Percentiles rank a stretch among this genome's conserved stretches.
Evolutionary conservation across 2,113 vertebrate species (phyloP).

Genomic region (Elachura formosa): DNA sequence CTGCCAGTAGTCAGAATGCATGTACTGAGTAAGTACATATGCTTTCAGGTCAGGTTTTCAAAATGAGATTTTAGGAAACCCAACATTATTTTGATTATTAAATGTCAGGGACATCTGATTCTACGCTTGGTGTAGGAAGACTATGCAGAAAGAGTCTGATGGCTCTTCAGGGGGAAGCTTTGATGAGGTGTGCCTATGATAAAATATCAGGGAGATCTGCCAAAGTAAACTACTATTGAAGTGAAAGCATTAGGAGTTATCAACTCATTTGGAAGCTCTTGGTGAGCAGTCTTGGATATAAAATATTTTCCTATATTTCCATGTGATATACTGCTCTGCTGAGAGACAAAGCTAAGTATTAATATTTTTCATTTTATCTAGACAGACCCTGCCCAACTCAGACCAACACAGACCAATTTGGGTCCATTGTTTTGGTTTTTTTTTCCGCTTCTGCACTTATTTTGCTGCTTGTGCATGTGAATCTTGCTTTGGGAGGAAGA

Average conservation of each 20-base stretch:
- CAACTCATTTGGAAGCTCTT: conserved; percentile 52
- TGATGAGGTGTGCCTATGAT: conserved; percentile 37
- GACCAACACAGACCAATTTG: no score
- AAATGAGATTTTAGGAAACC: not conserved
- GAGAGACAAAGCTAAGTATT: not conserved
- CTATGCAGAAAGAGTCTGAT: not conserved
- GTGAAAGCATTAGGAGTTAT: conserved; percentile 26
- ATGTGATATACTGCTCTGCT: not conserved
- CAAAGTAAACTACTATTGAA: conserved; percentile 23
- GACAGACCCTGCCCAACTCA: not conserved
- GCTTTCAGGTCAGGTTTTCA: not conserved
- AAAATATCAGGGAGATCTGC: not conserved
- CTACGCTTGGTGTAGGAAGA: not conserved
- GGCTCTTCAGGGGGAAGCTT: not conserved
- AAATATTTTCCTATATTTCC: not conserved
- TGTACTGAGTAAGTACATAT: not conserved
- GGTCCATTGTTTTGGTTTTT: not conserved
- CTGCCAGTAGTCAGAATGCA: not conserved
- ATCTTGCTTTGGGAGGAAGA: not conserved
- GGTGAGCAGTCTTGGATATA: conserved; percentile 12
- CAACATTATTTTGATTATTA: not conserved
- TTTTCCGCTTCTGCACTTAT: not conserved
- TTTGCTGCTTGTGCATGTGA: not conserved
- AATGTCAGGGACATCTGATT: not conserved
- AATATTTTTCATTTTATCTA: conserved; percentile 1